Percentiles rank a stretch among this genome's conserved stretches.
Evolutionary conservation across 2,888 invertebrate species (phyloP).

Genomic region (Branchellion lobata): DNA sequence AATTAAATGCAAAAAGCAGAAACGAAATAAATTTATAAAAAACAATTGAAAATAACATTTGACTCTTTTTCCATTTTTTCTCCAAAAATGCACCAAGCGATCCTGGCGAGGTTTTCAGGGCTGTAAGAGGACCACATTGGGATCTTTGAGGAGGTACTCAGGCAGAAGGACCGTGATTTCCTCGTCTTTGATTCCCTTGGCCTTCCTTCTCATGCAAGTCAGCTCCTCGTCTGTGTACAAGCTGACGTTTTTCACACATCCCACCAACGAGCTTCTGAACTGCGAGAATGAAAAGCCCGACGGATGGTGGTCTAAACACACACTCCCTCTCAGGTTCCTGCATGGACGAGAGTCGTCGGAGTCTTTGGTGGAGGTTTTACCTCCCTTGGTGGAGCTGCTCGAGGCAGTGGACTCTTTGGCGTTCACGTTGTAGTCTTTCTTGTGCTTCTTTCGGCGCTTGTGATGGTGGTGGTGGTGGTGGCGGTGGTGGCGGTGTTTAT

Average conservation of each 20-base stretch:
- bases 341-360: not conserved
- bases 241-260: not conserved
- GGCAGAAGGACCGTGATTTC: not conserved
- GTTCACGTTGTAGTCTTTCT: conserved; percentile 1
- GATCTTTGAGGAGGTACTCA: not conserved
- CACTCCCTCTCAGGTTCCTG: not conserved
- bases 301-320: not conserved
- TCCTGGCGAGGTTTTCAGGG: not conserved
- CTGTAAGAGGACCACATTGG: not conserved
- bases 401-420: not conserved
- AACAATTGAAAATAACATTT: too few relatives aligned
- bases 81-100: too few relatives aligned
- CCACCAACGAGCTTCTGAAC: not conserved
- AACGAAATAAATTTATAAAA: too few relatives aligned
- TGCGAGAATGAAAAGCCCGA: not conserved
- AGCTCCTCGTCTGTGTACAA: conserved; percentile 2
- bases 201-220: too few relatives aligned
- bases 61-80: too few relatives aligned
- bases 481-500: too few relatives aligned
- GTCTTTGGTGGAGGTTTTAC: not conserved
- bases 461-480: not conserved
- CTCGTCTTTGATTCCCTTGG: not conserved
- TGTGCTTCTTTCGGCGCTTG: not conserved
- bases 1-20: too few relatives aligned
- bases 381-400: not conserved